phyloP scores from a whole-genome alignment of 2,113 vertebrate genomes.

The Notiomystis cincta region DNA sequence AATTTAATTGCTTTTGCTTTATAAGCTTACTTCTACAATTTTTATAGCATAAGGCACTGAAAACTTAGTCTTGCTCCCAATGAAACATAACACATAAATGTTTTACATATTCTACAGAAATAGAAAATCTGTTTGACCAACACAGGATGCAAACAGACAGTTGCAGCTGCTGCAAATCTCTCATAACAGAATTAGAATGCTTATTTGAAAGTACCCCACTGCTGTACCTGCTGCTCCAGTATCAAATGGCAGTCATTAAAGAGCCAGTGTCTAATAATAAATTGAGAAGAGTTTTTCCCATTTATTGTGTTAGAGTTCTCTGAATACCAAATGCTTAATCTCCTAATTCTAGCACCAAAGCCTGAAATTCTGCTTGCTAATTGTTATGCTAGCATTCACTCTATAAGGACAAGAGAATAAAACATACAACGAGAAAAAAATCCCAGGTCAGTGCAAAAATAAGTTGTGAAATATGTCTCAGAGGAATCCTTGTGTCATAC shows the following conservation, averaged over 20 bases:
- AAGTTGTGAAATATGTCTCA: background rate
- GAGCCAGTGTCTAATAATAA: background rate
- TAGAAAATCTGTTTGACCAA: background rate
- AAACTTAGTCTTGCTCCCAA: background rate
- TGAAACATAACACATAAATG: background rate
- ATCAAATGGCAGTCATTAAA: background rate
- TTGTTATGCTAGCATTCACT: background rate
- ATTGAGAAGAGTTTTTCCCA: background rate
- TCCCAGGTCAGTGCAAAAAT: background rate
- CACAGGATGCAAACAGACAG: background rate
- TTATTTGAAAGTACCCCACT: background rate
- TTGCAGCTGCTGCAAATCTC: background rate
- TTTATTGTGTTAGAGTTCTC: background rate
- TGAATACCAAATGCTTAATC: background rate
- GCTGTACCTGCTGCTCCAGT: background rate
- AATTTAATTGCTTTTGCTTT: background rate
- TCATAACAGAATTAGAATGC: background rate
- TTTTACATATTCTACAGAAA: background rate
- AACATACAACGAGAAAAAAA: background rate
- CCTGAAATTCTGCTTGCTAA: background rate
- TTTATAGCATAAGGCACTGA: background rate
- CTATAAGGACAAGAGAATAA: background rate
- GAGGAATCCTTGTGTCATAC: background rate
- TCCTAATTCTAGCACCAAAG: background rate
- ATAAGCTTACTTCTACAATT: background rate